A percentile compares a stretch with the other conserved stretches of the same genome.
These are phyloP conservation scores for Coremacera marginata DNA, from an alignment of 2,888 invertebrate genomes.

Conservation along the genomic window DNA sequence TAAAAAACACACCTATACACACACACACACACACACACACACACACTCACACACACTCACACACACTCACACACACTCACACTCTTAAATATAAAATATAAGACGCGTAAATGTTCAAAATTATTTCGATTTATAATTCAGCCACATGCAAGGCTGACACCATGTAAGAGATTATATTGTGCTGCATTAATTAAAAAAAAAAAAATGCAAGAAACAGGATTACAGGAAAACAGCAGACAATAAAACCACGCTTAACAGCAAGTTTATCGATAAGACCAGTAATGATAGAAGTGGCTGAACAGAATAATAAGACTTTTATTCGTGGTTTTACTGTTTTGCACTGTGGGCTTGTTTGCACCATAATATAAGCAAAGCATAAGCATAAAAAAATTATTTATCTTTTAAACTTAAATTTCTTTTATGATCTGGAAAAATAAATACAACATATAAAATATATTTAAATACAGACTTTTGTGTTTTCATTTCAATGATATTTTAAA, in stretches of 20 bases:
- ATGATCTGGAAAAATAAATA: conserved; percentile 35
- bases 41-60: not conserved
- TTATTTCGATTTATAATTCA: not conserved
- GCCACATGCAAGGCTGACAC: no score
- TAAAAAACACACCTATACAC: not conserved
- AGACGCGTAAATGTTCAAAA: not conserved
- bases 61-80: not conserved
- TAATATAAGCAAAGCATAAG: not conserved
- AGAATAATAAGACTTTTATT: no score
- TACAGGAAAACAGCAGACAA: not conserved
- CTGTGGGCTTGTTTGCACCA: not conserved
- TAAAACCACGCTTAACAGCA: not conserved
- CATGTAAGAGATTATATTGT: not conserved
- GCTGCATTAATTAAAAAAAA: not conserved
- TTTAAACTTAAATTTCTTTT: conserved; percentile 32
- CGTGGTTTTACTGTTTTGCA: no score
- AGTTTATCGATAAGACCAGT: no score
- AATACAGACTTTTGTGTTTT: conserved; percentile 39
- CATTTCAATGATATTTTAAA: not conserved
- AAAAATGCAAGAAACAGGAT: no score
- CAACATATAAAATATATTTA: conserved; percentile 46
- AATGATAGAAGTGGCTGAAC: no score
- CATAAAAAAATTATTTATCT: conserved; percentile 1
- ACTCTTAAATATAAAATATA: not conserved
- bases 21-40: not conserved